Percentiles rank a stretch among this genome's conserved stretches.
Conservation (phyloP, 2,888 invertebrate species). For the Itoplectis maculator region DNA sequence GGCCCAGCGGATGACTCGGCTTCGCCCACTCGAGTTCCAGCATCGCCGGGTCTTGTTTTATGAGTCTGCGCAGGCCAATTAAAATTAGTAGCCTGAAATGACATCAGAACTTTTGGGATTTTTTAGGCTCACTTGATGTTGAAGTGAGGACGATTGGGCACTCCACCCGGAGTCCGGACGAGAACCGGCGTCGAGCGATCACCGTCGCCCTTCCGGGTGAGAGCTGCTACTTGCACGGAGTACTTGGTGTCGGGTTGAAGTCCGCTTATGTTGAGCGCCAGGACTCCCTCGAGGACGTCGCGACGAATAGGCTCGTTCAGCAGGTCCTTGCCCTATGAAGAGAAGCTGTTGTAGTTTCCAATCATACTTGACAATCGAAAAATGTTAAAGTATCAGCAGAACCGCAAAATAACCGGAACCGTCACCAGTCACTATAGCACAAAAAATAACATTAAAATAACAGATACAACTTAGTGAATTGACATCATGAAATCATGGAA, state of each 20-base stretch:
- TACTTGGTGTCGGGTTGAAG: conserved; percentile 98
- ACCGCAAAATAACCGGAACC: no score
- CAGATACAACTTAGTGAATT: no score
- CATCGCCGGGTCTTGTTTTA: conserved; percentile 93
- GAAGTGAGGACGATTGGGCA: conserved; percentile 93
- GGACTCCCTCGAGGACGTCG: conserved; percentile 92
- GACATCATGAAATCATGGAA: no score
- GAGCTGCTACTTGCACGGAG: conserved; percentile 96
- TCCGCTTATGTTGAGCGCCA: conserved; percentile 94
- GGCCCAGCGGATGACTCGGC: conserved; percentile 95
- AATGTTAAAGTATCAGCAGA: no score
- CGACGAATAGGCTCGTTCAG: conserved; percentile 95
- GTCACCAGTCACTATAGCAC: no score
- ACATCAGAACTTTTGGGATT: no score
- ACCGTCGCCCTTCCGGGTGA: conserved; percentile 98
- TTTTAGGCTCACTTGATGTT: conserved; percentile 92
- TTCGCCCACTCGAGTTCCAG: conserved; percentile 97
- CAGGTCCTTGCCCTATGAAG: conserved; percentile 89
- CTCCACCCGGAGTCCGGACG: conserved; percentile 96
- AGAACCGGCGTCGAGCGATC: conserved; percentile 94
- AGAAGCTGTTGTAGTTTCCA: no score
- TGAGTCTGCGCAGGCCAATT: conserved; percentile 87
- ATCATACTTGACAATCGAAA: no score
- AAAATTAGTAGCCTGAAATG: neutral
- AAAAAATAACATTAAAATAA: no score